Percentiles rank a stretch among this genome's conserved stretches.
These are phyloP conservation scores for Psammodynastes pulverulentus DNA, from an alignment of 2,113 vertebrate genomes.

Conservation along the genomic window DNA sequence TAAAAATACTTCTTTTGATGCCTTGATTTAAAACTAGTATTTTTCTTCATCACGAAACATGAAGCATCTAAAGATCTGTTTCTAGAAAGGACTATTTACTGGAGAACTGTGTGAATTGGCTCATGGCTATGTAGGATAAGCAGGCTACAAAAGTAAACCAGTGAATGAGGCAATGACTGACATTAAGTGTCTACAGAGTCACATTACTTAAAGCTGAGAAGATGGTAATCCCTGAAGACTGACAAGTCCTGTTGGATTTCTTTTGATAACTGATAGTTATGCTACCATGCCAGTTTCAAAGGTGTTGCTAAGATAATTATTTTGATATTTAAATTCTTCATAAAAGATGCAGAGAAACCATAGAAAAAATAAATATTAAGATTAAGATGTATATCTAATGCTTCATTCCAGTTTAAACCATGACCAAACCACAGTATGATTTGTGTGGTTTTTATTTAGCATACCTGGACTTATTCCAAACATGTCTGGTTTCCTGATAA, in stretches of 20 bases:
- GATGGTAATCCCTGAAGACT: slow-evolving; percentile 15
- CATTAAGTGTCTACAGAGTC: slow-evolving; percentile 36
- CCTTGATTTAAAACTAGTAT: slow-evolving; percentile 52
- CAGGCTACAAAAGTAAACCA: slow-evolving; percentile 35
- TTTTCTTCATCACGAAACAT: slow-evolving; percentile 32
- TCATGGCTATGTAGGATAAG: neutral
- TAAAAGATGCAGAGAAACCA: neutral
- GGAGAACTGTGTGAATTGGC: slow-evolving; percentile 28
- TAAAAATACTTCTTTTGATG: slow-evolving; percentile 50
- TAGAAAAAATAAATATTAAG: neutral
- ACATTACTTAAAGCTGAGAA: neutral
- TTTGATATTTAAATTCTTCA: neutral
- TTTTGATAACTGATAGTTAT: neutral
- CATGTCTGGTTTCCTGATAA: neutral
- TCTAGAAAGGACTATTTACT: slow-evolving; percentile 28
- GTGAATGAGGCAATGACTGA: slow-evolving; percentile 22
- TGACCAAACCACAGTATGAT: neutral
- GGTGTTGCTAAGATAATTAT: neutral
- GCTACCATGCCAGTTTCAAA: neutral
- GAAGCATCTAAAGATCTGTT: slow-evolving; percentile 17
- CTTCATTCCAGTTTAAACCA: neutral
- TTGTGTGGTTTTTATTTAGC: neutral
- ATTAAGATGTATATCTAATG: neutral
- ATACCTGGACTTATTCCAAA: neutral
- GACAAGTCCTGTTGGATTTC: neutral